Evolutionary conservation across 2,888 invertebrate species (phyloP).

Genomic region (Cheiracanthium punctorium): DNA sequence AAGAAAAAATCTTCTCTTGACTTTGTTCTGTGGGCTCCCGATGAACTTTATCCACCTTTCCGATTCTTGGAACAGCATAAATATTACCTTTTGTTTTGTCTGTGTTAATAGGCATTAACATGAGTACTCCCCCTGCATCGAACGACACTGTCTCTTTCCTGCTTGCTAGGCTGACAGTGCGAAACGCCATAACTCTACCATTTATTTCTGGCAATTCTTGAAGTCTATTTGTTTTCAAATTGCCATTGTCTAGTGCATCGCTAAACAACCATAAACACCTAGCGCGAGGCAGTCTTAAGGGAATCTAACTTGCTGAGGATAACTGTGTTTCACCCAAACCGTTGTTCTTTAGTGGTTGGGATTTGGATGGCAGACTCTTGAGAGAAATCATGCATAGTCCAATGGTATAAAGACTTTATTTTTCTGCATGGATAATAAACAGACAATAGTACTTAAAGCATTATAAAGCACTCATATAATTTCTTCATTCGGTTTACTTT

Average conservation of each 20-base stretch:
- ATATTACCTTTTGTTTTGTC: not conserved
- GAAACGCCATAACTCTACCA: constrained; percentile 54
- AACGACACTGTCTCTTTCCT: not conserved
- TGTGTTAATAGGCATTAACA: not conserved
- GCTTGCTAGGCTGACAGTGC: constrained; percentile 48
- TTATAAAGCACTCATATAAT: too few relatives aligned
- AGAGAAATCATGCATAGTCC: too few relatives aligned
- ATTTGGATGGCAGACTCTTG: not conserved
- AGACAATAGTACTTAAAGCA: too few relatives aligned
- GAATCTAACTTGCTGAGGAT: constrained; percentile 19
- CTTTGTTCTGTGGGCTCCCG: constrained; percentile 10
- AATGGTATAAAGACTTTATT: too few relatives aligned
- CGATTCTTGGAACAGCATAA: not conserved
- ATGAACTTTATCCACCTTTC: not conserved
- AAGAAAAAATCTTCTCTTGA: not conserved
- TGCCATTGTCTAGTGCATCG: constrained; percentile 50
- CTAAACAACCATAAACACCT: constrained; percentile 58
- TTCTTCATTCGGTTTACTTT: too few relatives aligned
- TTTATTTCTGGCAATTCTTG: constrained; percentile 47
- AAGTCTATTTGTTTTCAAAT: constrained; percentile 47
- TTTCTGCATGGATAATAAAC: too few relatives aligned
- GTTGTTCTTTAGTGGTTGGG: not conserved
- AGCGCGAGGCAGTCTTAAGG: constrained; percentile 4
- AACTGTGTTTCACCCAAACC: constrained; percentile 27
- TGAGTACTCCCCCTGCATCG: constrained; percentile 16